These are phyloP conservation scores for Agriotes lineatus DNA, from an alignment of 2,888 invertebrate species.

Conservation along the genomic window DNA sequence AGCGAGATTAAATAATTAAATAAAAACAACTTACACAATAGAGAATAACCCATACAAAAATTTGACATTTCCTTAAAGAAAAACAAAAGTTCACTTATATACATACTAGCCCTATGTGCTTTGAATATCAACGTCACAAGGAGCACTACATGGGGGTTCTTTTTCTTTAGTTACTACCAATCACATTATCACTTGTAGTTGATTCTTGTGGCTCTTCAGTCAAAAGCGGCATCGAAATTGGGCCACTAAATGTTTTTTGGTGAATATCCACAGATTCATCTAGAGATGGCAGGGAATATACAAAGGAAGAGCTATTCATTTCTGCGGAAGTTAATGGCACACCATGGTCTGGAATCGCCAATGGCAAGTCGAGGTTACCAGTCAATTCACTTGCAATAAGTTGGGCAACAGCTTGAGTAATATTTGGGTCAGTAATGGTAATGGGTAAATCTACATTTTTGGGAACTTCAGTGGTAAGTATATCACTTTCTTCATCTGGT, in stretches of 20 bases:
- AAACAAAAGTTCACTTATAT: constrained; percentile 22
- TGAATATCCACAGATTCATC: constrained; percentile 62
- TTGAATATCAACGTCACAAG: constrained; percentile 18
- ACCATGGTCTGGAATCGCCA: constrained; percentile 78
- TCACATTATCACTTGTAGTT: constrained; percentile 7
- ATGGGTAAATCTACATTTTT: constrained; percentile 81
- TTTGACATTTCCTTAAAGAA: constrained; percentile 17
- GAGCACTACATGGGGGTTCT: neutral
- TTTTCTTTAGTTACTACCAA: constrained; percentile 2
- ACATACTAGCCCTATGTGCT: constrained; percentile 25
- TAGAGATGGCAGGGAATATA: constrained; percentile 61
- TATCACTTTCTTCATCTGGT: constrained; percentile 59
- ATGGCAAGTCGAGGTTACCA: constrained; percentile 73
- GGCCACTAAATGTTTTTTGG: constrained; percentile 61
- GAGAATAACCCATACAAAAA: neutral
- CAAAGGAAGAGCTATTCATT: constrained; percentile 61
- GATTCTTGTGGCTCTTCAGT: constrained; percentile 66
- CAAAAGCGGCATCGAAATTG: constrained; percentile 73
- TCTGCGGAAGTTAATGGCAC: constrained; percentile 66
- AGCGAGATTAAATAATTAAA: constrained; percentile 33
- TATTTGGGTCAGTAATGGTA: constrained; percentile 81
- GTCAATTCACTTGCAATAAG: constrained; percentile 59
- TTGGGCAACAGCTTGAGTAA: constrained; percentile 70
- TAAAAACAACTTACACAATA: constrained; percentile 17
- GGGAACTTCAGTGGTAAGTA: constrained; percentile 67